A percentile compares a stretch with the other conserved stretches of the same genome.
Conservation (phyloP, 2,888 invertebrate species). For the Netelia inedita region DNA sequence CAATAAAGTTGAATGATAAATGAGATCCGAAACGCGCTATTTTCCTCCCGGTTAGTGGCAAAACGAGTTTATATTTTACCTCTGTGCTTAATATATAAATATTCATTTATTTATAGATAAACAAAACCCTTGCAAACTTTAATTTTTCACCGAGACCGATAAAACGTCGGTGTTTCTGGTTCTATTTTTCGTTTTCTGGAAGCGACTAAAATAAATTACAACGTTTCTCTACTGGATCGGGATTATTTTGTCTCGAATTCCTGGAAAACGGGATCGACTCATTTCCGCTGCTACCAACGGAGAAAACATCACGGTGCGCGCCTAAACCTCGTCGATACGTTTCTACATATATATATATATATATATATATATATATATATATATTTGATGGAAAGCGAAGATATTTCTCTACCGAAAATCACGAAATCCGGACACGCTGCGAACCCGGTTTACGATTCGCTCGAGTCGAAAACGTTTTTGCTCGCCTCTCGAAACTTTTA, state of each 20-base stretch:
- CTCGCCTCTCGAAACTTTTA: slow-evolving; percentile 57
- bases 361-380: background rate
- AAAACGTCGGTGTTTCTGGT: too few species aligned
- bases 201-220: too few species aligned
- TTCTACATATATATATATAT: background rate
- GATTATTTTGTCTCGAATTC: background rate
- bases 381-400: slow-evolving; percentile 2
- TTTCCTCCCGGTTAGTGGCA: slow-evolving; percentile 10
- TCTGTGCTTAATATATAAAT: background rate
- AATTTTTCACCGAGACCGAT: too few species aligned
- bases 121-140: too few species aligned
- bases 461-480: slow-evolving; percentile 55
- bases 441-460: slow-evolving; percentile 42
- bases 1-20: slow-evolving; percentile 59
- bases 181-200: too few species aligned
- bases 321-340: background rate
- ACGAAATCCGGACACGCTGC: slow-evolving; percentile 37
- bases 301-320: background rate
- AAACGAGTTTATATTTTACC: slow-evolving; percentile 28
- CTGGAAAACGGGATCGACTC: background rate
- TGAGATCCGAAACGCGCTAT: slow-evolving; percentile 36
- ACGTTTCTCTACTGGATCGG: background rate
- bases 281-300: background rate
- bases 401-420: slow-evolving; percentile 29
- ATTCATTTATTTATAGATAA: background rate